phyloP scores from a whole-genome alignment of 1,140 invertebrate species.

The Periplaneta americana region DNA sequence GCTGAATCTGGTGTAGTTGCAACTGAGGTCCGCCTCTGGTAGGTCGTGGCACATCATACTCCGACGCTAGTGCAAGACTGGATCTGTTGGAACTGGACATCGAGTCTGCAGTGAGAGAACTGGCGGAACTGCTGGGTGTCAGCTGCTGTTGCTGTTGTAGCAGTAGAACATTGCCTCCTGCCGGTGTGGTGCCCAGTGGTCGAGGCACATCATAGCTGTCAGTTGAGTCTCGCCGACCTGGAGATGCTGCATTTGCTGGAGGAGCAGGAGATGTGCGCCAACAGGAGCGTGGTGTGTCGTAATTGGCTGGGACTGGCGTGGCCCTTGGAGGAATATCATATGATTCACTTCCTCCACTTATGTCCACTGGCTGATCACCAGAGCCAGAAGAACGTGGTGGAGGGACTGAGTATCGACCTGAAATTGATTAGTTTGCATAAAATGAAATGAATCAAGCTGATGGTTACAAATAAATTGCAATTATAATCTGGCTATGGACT shows the following conservation, averaged over 20 bases:
- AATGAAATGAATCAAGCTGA: background rate
- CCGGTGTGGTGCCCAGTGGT: conserved; percentile 25
- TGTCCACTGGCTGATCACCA: background rate
- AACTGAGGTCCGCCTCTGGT: conserved; percentile 25
- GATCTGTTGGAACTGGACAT: conserved; percentile 42
- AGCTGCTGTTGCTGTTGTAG: conserved; percentile 36
- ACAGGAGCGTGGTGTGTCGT: conserved; percentile 23
- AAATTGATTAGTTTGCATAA: conserved; percentile 17
- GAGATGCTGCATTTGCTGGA: conserved; percentile 25
- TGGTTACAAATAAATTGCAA: too few relatives aligned
- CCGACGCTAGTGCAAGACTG: conserved; percentile 42
- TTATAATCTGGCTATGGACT: too few relatives aligned
- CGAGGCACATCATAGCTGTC: conserved; percentile 47
- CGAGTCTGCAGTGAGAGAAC: conserved; percentile 41
- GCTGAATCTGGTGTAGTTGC: conserved; percentile 13
- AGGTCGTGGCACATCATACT: conserved; percentile 59
- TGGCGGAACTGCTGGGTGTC: conserved; percentile 55
- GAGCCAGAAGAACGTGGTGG: background rate
- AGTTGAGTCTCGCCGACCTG: background rate
- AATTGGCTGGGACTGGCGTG: conserved; percentile 33
- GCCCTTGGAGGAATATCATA: conserved; percentile 61
- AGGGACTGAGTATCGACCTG: conserved; percentile 33
- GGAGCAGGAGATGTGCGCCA: conserved; percentile 8
- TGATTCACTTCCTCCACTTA: conserved; percentile 20
- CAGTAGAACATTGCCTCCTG: conserved; percentile 25